Evolutionary conservation across 2,113 vertebrate species (phyloP), one percentile per base, ranked within the genome.

Genomic region (Hoplias malabaricus): DNA sequence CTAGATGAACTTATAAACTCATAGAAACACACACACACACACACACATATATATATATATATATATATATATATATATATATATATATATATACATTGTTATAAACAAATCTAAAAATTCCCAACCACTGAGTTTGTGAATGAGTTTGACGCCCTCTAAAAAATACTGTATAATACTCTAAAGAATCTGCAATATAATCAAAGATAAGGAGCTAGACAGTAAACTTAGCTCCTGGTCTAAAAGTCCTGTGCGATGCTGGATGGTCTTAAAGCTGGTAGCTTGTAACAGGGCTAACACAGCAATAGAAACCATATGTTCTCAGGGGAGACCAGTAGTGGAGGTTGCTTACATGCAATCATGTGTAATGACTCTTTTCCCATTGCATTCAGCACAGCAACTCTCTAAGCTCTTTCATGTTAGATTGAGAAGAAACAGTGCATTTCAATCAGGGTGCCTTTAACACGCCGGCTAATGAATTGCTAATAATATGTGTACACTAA

Each of bases 291-390:
- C 61, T 68, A 57, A 27, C 56, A 66, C 46, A 63, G 80, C 79
- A 84, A 90, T 87, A 67, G 69, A 72, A 88, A 91, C 86, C 86
- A 90, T 62, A 85, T 88, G 87, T 81, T 85, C 19, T 69, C 33
- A 61, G 34, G 46, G 73, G 38, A 48, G 34, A 61, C 65, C 69
- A 33, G 43, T 31, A 38, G 80, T 70, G 82, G 84, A 73, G 50
- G 80, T 73, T 80, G 25, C 82, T 86, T 40, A 80, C 57, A 84
- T 73, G 54, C 50, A 82, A 86, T 85, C 78, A 79, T n/a, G 72
- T 80, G 0, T 80, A 77, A 63, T 78, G 69, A 62, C 31, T 80
- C 56, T 42, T 76, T 48, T 86, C 70, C 69, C 80, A n/a, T 11
- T 82, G 57, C 21, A 81, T 59, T 62, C 14, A 25, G 57, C 56